phyloP scores from a whole-genome alignment of 2,797 vertebrate genomes.

The Lacerta agilis region DNA sequence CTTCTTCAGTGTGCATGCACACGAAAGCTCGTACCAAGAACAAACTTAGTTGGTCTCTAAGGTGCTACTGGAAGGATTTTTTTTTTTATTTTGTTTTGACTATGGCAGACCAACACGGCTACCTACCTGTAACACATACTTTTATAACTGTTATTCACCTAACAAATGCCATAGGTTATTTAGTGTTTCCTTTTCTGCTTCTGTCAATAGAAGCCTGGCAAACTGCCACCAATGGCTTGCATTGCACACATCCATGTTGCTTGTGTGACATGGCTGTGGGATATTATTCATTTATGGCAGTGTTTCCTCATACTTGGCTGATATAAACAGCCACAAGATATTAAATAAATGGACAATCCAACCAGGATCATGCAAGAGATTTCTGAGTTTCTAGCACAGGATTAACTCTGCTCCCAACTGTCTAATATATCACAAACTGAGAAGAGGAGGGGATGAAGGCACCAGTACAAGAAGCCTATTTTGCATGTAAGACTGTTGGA shows the following conservation, averaged over 20 bases:
- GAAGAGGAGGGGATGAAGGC: background rate
- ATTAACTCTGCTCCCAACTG: background rate
- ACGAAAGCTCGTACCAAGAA: too few relatives aligned
- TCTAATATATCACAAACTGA: background rate
- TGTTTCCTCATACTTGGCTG: background rate
- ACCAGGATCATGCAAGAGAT: background rate
- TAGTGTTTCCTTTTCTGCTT: too few relatives aligned
- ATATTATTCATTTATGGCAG: background rate
- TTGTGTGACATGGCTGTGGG: background rate
- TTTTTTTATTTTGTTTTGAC: too few relatives aligned
- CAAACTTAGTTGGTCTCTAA: too few relatives aligned
- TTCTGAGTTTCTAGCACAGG: background rate
- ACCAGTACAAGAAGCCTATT: background rate
- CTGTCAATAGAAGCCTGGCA: background rate
- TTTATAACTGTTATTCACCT: background rate
- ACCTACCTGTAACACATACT: background rate
- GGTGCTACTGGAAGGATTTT: too few relatives aligned
- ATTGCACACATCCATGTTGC: background rate
- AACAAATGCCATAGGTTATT: background rate
- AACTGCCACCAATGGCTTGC: background rate
- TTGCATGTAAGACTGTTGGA: background rate
- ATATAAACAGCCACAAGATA: background rate
- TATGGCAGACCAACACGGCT: too few relatives aligned
- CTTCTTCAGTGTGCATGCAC: too few relatives aligned
- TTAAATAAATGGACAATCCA: constrained; percentile 1